Conservation (phyloP, 2,888 invertebrate species). For the Dromius quadrimaculatus region DNA sequence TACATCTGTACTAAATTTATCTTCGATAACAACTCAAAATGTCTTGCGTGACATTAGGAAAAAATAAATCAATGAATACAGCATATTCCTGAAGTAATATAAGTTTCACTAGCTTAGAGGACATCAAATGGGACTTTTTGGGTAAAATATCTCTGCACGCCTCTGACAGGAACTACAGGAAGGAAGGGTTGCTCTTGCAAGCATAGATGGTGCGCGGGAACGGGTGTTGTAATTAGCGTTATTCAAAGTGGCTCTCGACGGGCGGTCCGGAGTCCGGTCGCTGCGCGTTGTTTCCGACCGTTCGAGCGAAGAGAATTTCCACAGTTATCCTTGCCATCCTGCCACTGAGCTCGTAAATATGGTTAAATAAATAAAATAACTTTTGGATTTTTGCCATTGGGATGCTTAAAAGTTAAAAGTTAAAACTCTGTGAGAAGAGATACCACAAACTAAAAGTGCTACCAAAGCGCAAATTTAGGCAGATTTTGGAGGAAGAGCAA, state of each 20-base stretch:
- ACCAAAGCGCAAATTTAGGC: no score
- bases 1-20: no score
- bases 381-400: constrained; percentile 41
- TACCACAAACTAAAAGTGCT: no score
- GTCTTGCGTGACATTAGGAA: no score
- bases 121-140: no score
- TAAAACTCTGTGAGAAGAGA: constrained; percentile 32
- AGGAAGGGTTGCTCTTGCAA: constrained; percentile 36
- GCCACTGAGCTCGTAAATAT: constrained; percentile 32
- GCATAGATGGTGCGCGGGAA: constrained; percentile 20
- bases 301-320: not conserved
- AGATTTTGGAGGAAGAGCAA: no score
- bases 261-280: constrained; percentile 53
- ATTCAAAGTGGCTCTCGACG: constrained; percentile 57
- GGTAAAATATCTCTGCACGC: not conserved
- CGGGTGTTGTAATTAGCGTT: constrained; percentile 58
- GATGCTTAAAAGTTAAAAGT: constrained; percentile 22
- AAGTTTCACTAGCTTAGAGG: no score
- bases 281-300: constrained; percentile 23
- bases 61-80: no score
- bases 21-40: no score
- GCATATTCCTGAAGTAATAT: no score
- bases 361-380: constrained; percentile 47
- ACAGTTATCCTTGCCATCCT: constrained; percentile 4
- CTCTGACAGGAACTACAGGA: constrained; percentile 8